Evolutionary conservation across 2,113 vertebrate species (phyloP).

Genomic region (Orycteropus afer): DNA sequence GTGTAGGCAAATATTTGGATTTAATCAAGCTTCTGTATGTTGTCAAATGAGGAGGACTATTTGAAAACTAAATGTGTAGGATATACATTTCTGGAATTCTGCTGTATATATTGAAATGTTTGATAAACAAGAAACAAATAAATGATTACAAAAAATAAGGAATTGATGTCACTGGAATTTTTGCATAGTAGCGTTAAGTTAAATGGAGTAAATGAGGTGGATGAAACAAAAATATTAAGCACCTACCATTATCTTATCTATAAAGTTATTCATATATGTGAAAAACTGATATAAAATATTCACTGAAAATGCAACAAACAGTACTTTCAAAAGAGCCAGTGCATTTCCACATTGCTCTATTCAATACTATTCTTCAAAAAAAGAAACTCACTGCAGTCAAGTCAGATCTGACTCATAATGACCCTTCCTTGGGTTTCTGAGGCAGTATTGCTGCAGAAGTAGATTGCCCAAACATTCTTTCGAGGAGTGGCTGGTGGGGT

Average conservation of each 20-base stretch:
- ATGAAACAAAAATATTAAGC: background rate
- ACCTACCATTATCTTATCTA: background rate
- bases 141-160: background rate
- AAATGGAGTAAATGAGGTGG: background rate
- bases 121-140: background rate
- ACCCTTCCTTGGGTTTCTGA: no score
- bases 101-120: background rate
- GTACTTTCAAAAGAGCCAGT: background rate
- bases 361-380: background rate
- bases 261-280: background rate
- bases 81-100: background rate
- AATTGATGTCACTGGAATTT: background rate
- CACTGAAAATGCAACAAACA: background rate
- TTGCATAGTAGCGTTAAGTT: background rate
- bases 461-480: no score
- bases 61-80: background rate
- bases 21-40: background rate
- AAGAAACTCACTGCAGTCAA: no score
- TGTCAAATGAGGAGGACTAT: background rate
- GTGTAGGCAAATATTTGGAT: background rate
- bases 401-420: no score
- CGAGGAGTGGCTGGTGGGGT: no score
- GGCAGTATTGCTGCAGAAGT: no score
- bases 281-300: background rate
- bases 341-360: background rate